Evolutionary conservation across 2,797 vertebrate genomes (phyloP).

Genomic region (Chiloscyllium punctatum): DNA sequence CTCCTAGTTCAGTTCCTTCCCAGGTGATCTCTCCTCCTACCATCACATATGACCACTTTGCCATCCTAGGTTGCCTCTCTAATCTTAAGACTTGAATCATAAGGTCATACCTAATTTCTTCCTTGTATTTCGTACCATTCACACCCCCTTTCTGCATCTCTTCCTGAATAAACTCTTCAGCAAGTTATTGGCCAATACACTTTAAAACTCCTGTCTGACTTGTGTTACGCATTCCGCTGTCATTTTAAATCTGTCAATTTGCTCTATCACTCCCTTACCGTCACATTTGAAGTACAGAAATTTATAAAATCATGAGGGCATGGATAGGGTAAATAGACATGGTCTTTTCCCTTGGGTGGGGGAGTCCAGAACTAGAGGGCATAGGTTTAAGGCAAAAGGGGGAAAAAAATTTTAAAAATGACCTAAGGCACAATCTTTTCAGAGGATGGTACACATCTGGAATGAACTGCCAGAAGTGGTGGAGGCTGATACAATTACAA

Average conservation of each 20-base stretch:
- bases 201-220: neutral
- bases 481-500: too few species aligned
- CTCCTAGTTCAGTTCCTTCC: neutral
- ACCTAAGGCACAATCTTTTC: too few species aligned
- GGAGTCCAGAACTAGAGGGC: too few species aligned
- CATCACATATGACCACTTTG: neutral
- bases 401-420: too few species aligned
- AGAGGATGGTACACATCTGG: too few species aligned
- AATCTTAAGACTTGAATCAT: neutral
- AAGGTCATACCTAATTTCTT: neutral
- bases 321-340: too few species aligned
- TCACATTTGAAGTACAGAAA: neutral
- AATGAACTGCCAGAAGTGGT: too few species aligned
- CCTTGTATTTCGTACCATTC: neutral
- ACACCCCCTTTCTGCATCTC: neutral
- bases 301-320: too few species aligned
- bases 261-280: neutral
- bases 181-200: neutral
- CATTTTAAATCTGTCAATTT: neutral
- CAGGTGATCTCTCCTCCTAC: neutral
- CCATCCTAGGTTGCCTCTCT: neutral
- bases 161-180: neutral
- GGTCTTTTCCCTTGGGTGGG: too few species aligned
- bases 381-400: too few species aligned
- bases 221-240: neutral